phyloP scores from a whole-genome alignment of 2,113 vertebrate species.

The Cottus gobio region DNA sequence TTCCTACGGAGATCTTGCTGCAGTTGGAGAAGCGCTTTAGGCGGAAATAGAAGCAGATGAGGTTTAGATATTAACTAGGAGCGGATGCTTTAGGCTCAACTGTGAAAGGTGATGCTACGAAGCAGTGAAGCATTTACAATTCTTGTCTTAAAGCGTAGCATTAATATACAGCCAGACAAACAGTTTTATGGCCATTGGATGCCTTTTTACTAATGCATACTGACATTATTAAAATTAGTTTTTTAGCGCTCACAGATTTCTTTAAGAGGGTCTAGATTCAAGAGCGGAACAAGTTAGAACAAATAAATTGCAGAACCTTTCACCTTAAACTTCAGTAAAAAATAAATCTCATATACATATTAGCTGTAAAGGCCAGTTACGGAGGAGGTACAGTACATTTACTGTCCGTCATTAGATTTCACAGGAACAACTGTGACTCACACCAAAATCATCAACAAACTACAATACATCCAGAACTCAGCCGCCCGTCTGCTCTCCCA shows the following conservation, averaged over 20 bases:
- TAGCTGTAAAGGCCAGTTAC: neutral
- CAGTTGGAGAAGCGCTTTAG: slow-evolving; percentile 94
- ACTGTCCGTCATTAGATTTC: slow-evolving; percentile 33
- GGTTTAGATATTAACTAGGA: neutral
- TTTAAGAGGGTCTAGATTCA: neutral
- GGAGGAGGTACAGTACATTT: slow-evolving; percentile 20
- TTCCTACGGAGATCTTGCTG: slow-evolving; percentile 93
- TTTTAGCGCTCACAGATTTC: neutral
- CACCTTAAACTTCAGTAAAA: neutral
- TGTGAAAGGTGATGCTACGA: neutral
- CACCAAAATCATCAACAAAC: neutral
- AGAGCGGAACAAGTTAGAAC: neutral
- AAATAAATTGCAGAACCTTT: neutral
- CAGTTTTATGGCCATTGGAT: neutral
- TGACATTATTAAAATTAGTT: neutral
- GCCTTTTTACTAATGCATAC: neutral
- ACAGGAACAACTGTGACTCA: slow-evolving; percentile 61
- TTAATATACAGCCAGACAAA: neutral
- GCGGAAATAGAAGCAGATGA: neutral
- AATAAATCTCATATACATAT: neutral
- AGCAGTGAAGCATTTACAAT: neutral
- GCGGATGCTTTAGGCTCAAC: neutral
- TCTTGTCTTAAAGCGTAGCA: neutral
- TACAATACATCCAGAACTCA: too few relatives aligned
- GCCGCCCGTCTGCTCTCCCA: too few relatives aligned